These are phyloP conservation scores for Caenorhabditis sulstoni DNA, from an alignment of 2,888 invertebrate genomes.

Conservation along the genomic window DNA sequence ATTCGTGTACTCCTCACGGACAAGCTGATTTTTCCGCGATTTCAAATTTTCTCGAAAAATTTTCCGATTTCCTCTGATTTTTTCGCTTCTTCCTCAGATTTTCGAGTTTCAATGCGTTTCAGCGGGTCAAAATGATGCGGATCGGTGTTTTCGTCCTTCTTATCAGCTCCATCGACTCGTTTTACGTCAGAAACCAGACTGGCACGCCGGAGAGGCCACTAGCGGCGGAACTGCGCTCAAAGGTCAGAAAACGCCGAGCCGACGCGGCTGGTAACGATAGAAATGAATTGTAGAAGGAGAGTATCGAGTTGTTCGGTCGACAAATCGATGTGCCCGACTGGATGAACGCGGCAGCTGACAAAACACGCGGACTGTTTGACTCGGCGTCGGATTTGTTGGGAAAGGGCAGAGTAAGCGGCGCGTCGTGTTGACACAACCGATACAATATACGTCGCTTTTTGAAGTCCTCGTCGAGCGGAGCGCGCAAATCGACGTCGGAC, in stretches of 20 bases:
- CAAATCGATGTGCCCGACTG: constrained; percentile 27
- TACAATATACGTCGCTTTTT: constrained; percentile 9
- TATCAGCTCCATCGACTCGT: neutral
- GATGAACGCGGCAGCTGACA: constrained; percentile 49
- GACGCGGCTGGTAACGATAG: no score
- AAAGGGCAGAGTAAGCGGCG: constrained; percentile 40
- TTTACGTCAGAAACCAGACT: constrained; percentile 7
- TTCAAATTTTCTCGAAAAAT: neutral
- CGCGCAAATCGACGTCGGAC: constrained; percentile 36
- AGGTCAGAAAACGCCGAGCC: no score
- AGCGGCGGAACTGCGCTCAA: constrained; percentile 23
- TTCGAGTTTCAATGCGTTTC: neutral
- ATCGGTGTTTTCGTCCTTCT: neutral
- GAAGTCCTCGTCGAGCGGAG: constrained; percentile 24
- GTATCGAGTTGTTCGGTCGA: constrained; percentile 53
- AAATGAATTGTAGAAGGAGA: constrained; percentile 17
- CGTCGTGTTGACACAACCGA: constrained; percentile 35
- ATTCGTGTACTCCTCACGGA: constrained; percentile 19
- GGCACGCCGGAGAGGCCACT: neutral
- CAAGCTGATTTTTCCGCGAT: constrained; percentile 3
- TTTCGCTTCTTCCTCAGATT: neutral
- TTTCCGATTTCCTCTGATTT: constrained; percentile 8
- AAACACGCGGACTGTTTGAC: constrained; percentile 49
- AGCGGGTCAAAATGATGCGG: neutral
- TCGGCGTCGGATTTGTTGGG: constrained; percentile 43